These are phyloP conservation scores for Gymnoscopelus microlampas DNA, from an alignment of 2,797 vertebrate species.

Conservation along the genomic window DNA sequence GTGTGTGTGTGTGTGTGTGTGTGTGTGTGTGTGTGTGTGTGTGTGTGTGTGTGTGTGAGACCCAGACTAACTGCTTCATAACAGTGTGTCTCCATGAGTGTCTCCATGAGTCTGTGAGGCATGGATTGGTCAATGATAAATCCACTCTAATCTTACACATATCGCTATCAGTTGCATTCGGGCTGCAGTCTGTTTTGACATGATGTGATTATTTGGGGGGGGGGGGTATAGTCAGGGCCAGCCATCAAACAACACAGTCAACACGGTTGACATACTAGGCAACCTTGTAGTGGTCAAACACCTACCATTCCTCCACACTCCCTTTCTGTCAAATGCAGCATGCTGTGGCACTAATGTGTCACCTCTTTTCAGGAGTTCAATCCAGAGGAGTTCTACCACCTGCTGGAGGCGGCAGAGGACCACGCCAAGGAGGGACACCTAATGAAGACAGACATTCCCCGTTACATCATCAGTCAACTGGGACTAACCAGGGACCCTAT, in stretches of 20 bases:
- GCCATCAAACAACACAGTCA: no score
- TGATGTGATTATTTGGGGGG: no score
- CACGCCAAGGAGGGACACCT: constrained; percentile 92
- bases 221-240: no score
- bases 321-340: no score
- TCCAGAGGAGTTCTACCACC: constrained; percentile 92
- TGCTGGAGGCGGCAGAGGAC: constrained; percentile 91
- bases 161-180: no score
- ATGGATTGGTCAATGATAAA: constrained; percentile 30
- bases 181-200: no score
- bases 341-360: no score
- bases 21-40: constrained; percentile 5
- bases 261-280: no score
- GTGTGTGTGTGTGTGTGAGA: background rate
- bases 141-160: background rate
- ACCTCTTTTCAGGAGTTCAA: constrained; percentile 87
- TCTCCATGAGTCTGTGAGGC: background rate
- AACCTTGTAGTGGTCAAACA: no score
- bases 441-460: constrained; percentile 93
- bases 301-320: no score
- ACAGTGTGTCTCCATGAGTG: no score
- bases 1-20: background rate
- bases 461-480: constrained; percentile 93
- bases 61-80: constrained; percentile 21
- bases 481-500: constrained; percentile 91